Conservation (phyloP, 2,888 invertebrate species). For the Hoplodrina blanda region DNA sequence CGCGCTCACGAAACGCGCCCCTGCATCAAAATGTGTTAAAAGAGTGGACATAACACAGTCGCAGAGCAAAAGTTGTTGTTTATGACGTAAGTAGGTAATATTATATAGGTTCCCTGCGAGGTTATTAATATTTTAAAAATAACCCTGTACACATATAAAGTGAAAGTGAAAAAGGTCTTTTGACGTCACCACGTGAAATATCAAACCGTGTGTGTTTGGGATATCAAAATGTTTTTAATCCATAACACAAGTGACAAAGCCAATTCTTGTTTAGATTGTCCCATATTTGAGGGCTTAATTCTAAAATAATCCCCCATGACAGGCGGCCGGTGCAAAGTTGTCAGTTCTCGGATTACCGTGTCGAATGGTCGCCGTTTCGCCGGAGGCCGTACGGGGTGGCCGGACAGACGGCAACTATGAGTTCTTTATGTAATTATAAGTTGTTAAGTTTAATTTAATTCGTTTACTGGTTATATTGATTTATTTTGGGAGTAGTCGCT, state of each 20-base stretch:
- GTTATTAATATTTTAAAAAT: too few relatives aligned
- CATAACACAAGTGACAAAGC: conserved; percentile 9
- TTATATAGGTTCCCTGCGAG: too few relatives aligned
- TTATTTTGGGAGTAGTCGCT: background rate
- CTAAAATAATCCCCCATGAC: conserved; percentile 36
- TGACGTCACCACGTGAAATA: conserved; percentile 17
- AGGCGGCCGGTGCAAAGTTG: conserved; percentile 36
- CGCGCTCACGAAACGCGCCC: too few relatives aligned
- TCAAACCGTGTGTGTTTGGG: conserved; percentile 9
- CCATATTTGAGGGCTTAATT: conserved; percentile 24
- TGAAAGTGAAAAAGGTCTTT: background rate
- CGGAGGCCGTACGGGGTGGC: background rate
- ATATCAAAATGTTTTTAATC: conserved; percentile 24
- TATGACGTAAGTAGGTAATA: too few relatives aligned
- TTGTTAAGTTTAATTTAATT: conserved; percentile 13
- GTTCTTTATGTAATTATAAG: conserved; percentile 19
- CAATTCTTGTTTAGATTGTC: conserved; percentile 28
- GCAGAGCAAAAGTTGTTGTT: too few relatives aligned
- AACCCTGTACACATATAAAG: background rate
- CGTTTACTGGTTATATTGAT: background rate
- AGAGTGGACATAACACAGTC: too few relatives aligned
- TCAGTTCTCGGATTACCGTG: conserved; percentile 39
- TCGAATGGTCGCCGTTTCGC: conserved; percentile 29
- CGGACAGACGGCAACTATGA: background rate
- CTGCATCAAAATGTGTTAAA: too few relatives aligned